phyloP scores from a whole-genome alignment of 2,113 vertebrate genomes.

The Crotalus viridis region DNA sequence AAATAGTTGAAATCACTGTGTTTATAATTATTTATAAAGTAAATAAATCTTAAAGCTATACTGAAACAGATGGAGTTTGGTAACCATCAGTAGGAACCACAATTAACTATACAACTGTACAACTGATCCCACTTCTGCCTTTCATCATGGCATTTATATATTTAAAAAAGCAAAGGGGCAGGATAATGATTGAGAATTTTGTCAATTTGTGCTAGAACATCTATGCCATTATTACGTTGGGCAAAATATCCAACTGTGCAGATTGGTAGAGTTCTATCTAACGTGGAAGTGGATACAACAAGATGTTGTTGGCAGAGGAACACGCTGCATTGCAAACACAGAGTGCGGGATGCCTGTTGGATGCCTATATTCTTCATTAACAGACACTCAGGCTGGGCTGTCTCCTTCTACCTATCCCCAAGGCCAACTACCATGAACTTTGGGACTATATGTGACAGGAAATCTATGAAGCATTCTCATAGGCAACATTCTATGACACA shows the following conservation, averaged over 20 bases:
- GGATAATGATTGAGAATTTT: not conserved
- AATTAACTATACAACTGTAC: not conserved
- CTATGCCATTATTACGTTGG: not conserved
- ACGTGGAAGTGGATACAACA: not conserved
- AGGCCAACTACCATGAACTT: not conserved
- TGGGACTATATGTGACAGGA: not conserved
- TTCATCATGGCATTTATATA: not conserved
- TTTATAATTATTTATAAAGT: not conserved
- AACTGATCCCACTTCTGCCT: not conserved
- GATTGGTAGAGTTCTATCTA: not conserved
- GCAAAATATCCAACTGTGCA: not conserved
- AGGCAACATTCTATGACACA: not conserved
- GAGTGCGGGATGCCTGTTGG: not conserved
- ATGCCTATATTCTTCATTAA: not conserved
- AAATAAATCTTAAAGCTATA: not conserved
- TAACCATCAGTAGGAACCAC: not conserved
- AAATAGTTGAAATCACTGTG: not conserved
- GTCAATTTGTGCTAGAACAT: not conserved
- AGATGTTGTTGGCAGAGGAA: not conserved
- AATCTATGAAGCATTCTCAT: not conserved
- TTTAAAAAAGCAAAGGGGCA: not conserved
- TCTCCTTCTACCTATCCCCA: not conserved
- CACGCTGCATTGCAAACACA: not conserved
- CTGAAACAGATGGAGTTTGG: not conserved
- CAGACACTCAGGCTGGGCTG: not conserved